These are phyloP conservation scores for Dinothrombium tinctorium DNA, from an alignment of 1,140 invertebrate genomes.

Conservation along the genomic window DNA sequence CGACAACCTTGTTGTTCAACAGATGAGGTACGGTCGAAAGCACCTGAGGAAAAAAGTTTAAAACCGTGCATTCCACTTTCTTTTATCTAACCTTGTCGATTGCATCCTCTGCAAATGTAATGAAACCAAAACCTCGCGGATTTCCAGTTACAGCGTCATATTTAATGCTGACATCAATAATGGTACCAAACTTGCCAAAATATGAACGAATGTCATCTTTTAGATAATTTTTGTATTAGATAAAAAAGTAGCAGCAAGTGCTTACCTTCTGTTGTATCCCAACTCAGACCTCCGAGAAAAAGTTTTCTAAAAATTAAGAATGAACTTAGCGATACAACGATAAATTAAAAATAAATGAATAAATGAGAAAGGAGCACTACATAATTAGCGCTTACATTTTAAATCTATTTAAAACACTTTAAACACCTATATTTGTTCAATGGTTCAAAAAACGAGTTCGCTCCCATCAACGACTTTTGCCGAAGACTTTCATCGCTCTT, in stretches of 20 bases:
- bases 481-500: no score
- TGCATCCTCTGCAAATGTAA: conserved; percentile 66
- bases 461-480: no score
- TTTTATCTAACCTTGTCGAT: conserved; percentile 49
- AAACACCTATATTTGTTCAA: no score
- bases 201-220: conserved; percentile 73
- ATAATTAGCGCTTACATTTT: no score
- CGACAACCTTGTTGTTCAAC: conserved; percentile 81
- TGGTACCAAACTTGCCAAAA: conserved; percentile 65
- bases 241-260: no score
- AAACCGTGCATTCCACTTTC: not conserved
- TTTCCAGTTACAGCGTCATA: conserved; percentile 73
- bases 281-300: conserved; percentile 87
- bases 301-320: no score
- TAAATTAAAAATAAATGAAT: no score
- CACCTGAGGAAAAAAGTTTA: conserved; percentile 23
- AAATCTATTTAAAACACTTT: no score
- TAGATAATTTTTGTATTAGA: no score
- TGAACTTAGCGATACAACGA: no score
- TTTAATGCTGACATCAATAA: conserved; percentile 79
- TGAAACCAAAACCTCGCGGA: conserved; percentile 76
- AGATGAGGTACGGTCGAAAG: conserved; percentile 50
- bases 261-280: conserved; percentile 91
- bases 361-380: no score
- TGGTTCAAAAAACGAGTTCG: no score